Evolutionary conservation across 23 tunicate species (phyloP).

Genomic region (Ciona savignyi): DNA sequence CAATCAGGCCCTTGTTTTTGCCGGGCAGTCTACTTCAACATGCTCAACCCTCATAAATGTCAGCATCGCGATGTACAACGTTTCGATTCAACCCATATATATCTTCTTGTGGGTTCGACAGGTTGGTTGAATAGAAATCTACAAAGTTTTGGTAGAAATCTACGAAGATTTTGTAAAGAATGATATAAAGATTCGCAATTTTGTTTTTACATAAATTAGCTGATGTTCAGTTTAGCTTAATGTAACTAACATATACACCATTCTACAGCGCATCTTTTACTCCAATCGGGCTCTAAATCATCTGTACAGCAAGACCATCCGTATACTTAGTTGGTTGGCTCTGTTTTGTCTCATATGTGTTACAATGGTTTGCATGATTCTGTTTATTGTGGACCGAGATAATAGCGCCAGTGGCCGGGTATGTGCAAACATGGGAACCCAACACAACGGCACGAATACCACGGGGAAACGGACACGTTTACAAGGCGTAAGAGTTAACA

Average conservation of each 20-base stretch:
- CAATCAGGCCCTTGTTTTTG: conserved; percentile 68
- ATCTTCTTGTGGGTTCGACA: conserved; percentile 83
- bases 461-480: background rate
- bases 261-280: conserved; percentile 77
- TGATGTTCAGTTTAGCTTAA: no score
- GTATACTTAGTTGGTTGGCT: conserved; percentile 78
- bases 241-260: no score
- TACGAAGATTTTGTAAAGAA: no score
- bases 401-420: conserved; percentile 88
- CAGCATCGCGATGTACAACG: conserved; percentile 75
- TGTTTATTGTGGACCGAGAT: conserved; percentile 59
- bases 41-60: conserved; percentile 61
- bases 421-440: conserved; percentile 11
- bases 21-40: conserved; percentile 23
- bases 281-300: conserved; percentile 83
- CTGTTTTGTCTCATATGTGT: conserved; percentile 47
- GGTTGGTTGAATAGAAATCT: conserved; percentile 46
- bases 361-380: conserved; percentile 59
- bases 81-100: conserved; percentile 61
- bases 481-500: conserved; percentile 79
- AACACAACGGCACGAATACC: background rate
- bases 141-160: no score
- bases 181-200: no score
- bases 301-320: conserved; percentile 59
- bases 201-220: no score